Evolutionary conservation across 2,113 vertebrate genomes (phyloP), one percentile per base, ranked within the genome.

Genomic region (Holacanthus passer): DNA sequence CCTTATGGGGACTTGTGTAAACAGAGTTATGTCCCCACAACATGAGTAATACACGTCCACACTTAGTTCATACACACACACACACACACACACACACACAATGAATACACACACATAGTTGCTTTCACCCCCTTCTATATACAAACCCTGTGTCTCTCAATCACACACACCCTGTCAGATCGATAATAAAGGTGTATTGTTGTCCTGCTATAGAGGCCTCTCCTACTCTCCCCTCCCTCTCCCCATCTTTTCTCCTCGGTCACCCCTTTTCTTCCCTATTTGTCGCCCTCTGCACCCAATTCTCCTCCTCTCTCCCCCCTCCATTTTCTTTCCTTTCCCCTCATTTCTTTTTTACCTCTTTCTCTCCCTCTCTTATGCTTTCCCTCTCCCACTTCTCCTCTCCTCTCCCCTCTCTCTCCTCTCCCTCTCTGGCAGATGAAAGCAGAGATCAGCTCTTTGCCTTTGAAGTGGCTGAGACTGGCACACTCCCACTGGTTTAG

Each of bases 381-480:
- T 74, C 24, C n/a, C 55, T 73, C 69, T 81, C 59, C 66, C 81
- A 37, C 72, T 76, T 82, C 67, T 64, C 65, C 31, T 70, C 67
- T 77, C 74, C 52, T 31, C 69, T 82, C 58, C 31, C 73, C 73
- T 76, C 83, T 32, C 70, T 64, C 74, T 68, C 56, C 65, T 75
- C 73, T 76, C 48, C 71, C 85, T 87, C 86, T 78, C 77, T 79
- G 63, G 70, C 87, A 94, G 91, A 94, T 94, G 89, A 94, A 94
- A 94, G 93, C 86, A 64, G 77, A 91, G 88, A 91, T 91, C 88
- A 88, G 92, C 89, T 79, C 76, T 17, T n/a, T n/a, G 79, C 63
- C 91, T 94, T 93, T 94, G 91, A 94, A 94, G 93, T 92, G 87
- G 86, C 84, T 70, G 73, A 86, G 89, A 79, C 84, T 87, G 89